Evolutionary conservation across 2,797 vertebrate species (phyloP), one percentile per base, ranked within the genome.

Genomic region (Hafferia zeledoni): DNA sequence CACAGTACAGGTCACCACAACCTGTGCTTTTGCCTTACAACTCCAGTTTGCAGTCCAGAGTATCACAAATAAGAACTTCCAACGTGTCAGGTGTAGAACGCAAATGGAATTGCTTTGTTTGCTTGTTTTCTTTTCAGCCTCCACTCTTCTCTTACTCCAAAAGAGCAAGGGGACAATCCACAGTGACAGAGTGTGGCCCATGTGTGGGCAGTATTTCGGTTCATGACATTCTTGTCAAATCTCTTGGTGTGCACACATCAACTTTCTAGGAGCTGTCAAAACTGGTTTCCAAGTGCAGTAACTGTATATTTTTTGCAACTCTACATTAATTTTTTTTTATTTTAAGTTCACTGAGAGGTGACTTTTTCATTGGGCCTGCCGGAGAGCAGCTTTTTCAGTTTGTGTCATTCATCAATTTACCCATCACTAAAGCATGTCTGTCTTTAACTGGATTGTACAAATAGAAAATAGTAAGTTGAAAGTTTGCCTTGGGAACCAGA

Each of bases 101-200:
- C 4, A 0, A 6, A 4, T 0, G 22, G 37, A 22, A 13, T 61
- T 60, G 67, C 2, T 17, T 33, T 37, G 5, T 20, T 43, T 17
- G 10, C 31, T 52, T 37, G 1, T 41, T 85, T 56, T 68, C 13
- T 43, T 68, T 61, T 57, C n/a, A 41, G 23, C 31, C 30, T 64
- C 23, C 33, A 3, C 52, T 64, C 19, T 17, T 59, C 10, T 55
- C 31, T 70, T 12, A 7, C 23, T 53, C 5, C 10, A 31, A 24
- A 68, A 57, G 39, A 61, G 10, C 61, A 80, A 35, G 18, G 22
- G 24, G 27, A 35, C 20, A 63, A 27, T n/a, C 49, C 31, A 10
- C 18, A 27, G 50, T 53, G 43, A 46, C 57, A 49, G 35, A 37
- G 33, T 13, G 25, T 41, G 33, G n/a, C 24, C 24, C 6, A 43